Base-by-base conservation (phyloP, 2,888 invertebrate genomes). In the Synergus japonicus region DNA sequence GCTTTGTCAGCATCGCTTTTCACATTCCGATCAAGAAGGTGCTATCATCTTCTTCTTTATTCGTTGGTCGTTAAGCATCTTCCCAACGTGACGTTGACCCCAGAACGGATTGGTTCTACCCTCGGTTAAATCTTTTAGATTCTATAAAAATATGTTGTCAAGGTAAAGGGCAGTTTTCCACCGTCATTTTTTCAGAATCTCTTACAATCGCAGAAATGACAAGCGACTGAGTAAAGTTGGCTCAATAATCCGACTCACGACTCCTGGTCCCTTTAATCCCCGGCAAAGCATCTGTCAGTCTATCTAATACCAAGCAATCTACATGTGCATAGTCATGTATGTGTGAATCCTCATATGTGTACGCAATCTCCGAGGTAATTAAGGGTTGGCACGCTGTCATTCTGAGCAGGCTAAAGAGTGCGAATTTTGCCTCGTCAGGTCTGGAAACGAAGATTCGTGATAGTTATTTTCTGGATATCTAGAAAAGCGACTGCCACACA, bases 341-440 rank as follows among this genome's bases (percentile, higher is more conserved):
- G n/a, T 76, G n/a, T 60, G 63, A 63, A 22, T 63, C 18, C 64
- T 67, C 37, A 67, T 78, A 12, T 43, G 67, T 76, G 79, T 78
- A 79, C 77, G 80, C 82, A 82, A 83, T 86, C 84, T 82, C 82
- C 82, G 81, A 78, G 77, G 83, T 83, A 85, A 85, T 84, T 85
- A 85, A 83, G 82, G 85, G 82, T 84, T 85, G 83, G 78, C 78
- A 78, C 64, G 44, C 18, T 67, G 18, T 67, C 67, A 22, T 67
- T 46, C 2, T 43, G 41, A 44, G 44, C 46, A 67, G 46, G 46
- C 29, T 13, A 46, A 46, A 18, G 18, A 22, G 67, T 22, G 44
- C 13, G 13, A 67, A 67, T 67, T 67, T 43, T 10, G 54, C 37
- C 10, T 54, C n/a, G 49, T 69, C 69, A 69, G 29, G 37, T 54